phyloP scores from a whole-genome alignment of 2,888 invertebrate genomes.

The Listrodromus nycthemerus region DNA sequence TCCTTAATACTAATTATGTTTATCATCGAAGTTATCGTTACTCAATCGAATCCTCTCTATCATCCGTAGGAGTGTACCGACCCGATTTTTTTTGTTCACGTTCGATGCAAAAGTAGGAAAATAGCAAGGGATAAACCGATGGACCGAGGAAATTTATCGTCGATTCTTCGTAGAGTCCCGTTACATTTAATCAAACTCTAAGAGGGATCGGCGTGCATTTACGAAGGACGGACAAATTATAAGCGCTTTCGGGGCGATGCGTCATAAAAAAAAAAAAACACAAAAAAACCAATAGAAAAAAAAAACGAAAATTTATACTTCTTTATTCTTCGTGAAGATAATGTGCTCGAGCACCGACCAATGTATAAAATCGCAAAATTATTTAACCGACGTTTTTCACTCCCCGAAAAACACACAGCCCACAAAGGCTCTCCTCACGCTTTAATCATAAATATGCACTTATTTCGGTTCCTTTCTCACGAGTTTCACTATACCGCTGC shows the following conservation, averaged over 20 bases:
- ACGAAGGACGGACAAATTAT: constrained; percentile 71
- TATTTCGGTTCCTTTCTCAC: constrained; percentile 9
- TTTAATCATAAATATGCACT: constrained; percentile 43
- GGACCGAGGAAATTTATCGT: constrained; percentile 45
- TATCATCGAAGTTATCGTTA: constrained; percentile 51
- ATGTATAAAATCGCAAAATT: constrained; percentile 29
- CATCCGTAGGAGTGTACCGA: constrained; percentile 13
- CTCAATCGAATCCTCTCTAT: constrained; percentile 22
- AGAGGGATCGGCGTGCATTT: constrained; percentile 59
- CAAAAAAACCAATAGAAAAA: constrained; percentile 21
- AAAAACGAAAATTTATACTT: not conserved
- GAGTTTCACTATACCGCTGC: constrained; percentile 35
- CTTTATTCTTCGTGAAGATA: constrained; percentile 6
- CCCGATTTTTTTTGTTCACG: constrained; percentile 33
- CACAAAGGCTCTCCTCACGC: constrained; percentile 20
- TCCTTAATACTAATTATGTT: constrained; percentile 70
- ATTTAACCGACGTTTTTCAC: constrained; percentile 27
- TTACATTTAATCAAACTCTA: constrained; percentile 31
- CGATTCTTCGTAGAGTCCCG: constrained; percentile 45
- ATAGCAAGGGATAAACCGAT: constrained; percentile 72
- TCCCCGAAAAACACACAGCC: constrained; percentile 30
- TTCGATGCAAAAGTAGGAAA: constrained; percentile 80
- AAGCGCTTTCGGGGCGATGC: constrained; percentile 50
- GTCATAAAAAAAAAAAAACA: constrained; percentile 31
- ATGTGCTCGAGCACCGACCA: constrained; percentile 26